A percentile compares a stretch with the other conserved stretches of the same genome.
phyloP scores from a whole-genome alignment of 1,140 invertebrate species.

The Polypedilum pembai region DNA sequence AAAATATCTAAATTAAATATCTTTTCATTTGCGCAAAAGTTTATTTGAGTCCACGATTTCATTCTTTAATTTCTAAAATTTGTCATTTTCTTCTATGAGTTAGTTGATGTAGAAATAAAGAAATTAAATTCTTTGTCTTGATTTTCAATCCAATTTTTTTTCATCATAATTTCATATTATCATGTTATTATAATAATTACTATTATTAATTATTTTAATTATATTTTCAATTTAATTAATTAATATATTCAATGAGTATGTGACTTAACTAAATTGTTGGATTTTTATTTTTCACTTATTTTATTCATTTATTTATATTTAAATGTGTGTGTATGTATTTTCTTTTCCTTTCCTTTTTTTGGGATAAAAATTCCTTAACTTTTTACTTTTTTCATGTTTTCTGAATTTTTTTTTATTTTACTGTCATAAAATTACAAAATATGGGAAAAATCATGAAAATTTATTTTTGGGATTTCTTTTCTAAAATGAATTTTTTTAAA shows the following conservation, averaged over 20 bases:
- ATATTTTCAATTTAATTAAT: constrained; percentile 19
- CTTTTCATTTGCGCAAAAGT: no score
- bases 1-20: no score
- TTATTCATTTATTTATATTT: background rate
- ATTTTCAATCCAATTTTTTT: background rate
- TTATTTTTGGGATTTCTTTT: background rate
- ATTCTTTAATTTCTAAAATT: no score
- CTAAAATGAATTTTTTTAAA: background rate
- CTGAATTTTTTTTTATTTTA: background rate
- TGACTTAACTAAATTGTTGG: constrained; percentile 18
- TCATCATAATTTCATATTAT: constrained; percentile 16
- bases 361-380: background rate
- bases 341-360: background rate
- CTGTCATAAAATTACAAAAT: no score
- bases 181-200: constrained; percentile 5
- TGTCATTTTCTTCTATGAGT: no score
- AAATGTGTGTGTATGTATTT: background rate
- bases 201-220: constrained; percentile 20
- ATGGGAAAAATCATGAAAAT: background rate
- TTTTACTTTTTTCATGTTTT: constrained; percentile 2
- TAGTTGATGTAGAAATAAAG: no score
- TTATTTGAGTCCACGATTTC: no score
- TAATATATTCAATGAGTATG: constrained; percentile 19
- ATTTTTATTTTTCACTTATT: constrained; percentile 5
- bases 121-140: no score